Evolutionary conservation across 64 coral and sea anemone species (phyloP).

Genomic region (Actinia tenebrosa): DNA sequence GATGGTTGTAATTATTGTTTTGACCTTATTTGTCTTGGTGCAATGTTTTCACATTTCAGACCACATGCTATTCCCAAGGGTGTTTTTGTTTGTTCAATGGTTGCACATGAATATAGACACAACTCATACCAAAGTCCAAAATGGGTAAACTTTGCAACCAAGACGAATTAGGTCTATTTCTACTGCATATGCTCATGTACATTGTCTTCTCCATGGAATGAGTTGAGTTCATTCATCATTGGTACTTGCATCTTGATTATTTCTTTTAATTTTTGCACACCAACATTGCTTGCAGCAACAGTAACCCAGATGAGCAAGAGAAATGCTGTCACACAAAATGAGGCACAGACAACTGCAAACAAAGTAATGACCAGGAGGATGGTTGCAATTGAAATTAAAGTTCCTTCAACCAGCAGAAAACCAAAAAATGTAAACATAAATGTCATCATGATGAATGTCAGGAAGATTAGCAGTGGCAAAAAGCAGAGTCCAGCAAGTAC

Average conservation of each 20-base stretch:
- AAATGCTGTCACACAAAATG: neutral
- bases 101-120: too few species aligned
- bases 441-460: constrained; percentile 55
- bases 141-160: too few species aligned
- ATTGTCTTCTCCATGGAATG: neutral
- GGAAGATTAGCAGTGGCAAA: constrained; percentile 64
- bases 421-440: constrained; percentile 61
- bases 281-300: neutral
- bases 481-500: constrained; percentile 47
- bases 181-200: neutral
- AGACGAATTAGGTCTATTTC: neutral
- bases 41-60: too few species aligned
- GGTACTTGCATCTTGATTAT: neutral
- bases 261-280: neutral
- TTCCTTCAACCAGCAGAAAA: constrained; percentile 87
- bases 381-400: constrained; percentile 60
- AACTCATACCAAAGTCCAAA: too few species aligned
- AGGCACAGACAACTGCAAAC: constrained; percentile 6
- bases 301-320: neutral
- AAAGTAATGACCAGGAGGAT: constrained; percentile 24
- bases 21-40: too few species aligned
- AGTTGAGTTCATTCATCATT: neutral
- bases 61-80: too few species aligned
- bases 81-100: too few species aligned
- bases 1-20: too few species aligned